Percentiles rank a stretch among this genome's conserved stretches.
These are phyloP conservation scores for Pelmatolapia mariae DNA, from an alignment of 2,113 vertebrate genomes.

Conservation along the genomic window DNA sequence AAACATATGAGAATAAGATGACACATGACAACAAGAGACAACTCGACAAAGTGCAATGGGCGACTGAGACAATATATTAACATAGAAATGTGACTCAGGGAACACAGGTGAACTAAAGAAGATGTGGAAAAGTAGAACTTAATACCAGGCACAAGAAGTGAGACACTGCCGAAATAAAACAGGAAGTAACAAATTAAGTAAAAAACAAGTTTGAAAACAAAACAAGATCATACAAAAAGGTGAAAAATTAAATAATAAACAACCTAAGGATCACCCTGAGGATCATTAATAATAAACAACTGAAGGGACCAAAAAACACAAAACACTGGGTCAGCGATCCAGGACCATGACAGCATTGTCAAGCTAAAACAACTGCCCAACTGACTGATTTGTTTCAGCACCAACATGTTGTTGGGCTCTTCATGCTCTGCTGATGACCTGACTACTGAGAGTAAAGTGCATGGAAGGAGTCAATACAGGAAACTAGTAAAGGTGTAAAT, in stretches of 20 bases:
- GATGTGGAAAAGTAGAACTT: not conserved
- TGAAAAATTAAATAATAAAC: too few species aligned
- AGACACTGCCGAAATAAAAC: too few species aligned
- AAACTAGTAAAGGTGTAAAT: not conserved
- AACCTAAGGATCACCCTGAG: too few species aligned
- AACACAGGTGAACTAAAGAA: not conserved
- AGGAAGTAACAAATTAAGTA: not conserved
- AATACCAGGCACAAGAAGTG: not conserved
- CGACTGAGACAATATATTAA: not conserved
- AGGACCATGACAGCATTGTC: too few species aligned
- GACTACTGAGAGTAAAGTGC: not conserved
- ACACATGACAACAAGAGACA: not conserved
- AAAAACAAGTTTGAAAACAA: not conserved
- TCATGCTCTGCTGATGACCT: not conserved
- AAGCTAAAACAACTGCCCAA: too few species aligned
- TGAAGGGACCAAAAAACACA: too few species aligned
- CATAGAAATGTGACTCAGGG: not conserved
- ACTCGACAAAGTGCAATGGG: not conserved
- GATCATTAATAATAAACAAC: too few species aligned
- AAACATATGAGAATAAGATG: not conserved
- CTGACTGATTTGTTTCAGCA: too few species aligned
- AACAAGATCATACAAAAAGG: too few species aligned
- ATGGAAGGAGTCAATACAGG: not conserved
- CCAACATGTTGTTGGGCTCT: too few species aligned
- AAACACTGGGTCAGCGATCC: too few species aligned